phyloP scores from a whole-genome alignment of 2,113 vertebrate species.

The Podarcis raffonei region DNA sequence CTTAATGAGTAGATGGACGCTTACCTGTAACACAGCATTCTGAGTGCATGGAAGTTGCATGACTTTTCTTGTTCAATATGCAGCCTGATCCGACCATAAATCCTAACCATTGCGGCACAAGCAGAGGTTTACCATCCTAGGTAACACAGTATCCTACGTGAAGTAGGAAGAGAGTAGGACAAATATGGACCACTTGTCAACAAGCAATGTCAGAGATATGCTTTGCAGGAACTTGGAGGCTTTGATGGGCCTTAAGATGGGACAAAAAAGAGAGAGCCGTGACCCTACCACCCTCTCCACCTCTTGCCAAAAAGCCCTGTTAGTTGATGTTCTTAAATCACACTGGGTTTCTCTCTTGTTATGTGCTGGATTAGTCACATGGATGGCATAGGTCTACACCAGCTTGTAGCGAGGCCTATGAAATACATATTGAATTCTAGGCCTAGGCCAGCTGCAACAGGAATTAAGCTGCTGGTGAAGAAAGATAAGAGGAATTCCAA shows the following conservation, averaged over 20 bases:
- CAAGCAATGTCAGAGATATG: not conserved
- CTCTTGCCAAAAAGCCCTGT: not conserved
- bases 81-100: not conserved
- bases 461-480: not conserved
- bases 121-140: not conserved
- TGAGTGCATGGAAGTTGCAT: not conserved
- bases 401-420: not conserved
- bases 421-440: not conserved
- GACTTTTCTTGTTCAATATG: not conserved
- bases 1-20: not conserved
- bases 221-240: not conserved
- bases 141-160: not conserved
- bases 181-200: not conserved
- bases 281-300: not conserved
- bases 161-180: not conserved
- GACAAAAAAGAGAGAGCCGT: not conserved
- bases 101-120: not conserved
- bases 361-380: not conserved
- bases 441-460: not conserved
- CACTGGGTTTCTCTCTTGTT: not conserved
- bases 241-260: not conserved
- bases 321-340: not conserved
- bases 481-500: conserved; percentile 12
- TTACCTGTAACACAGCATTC: not conserved
- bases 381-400: not conserved